Base-by-base conservation (phyloP, 2,888 invertebrate genomes). In the Aspidiotus rigidus region DNA sequence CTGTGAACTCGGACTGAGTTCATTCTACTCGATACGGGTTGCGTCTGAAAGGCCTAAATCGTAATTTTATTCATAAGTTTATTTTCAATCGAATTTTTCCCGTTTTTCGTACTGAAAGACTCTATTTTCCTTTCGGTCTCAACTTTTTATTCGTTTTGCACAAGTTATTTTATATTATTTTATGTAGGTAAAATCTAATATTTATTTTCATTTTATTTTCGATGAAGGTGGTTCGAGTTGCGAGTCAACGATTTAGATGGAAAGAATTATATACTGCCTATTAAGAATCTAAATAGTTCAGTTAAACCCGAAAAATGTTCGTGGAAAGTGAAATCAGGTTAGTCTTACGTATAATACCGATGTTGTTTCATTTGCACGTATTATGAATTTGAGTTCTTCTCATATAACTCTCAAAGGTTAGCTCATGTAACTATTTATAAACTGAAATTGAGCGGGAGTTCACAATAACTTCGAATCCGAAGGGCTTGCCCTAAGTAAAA, bases 301-400 rank as follows among this genome's bases (percentile, higher is more conserved):
- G 90, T 96, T 57, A 82, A 86, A 76, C 80, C 86, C 15, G 83
- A 80, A 15, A 85, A 86, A 67, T 88, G 90, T 75, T 85, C 86
- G 76, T 85, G 86, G 79, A 94, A 93, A 80, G 84, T 90, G 41
- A 91, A 90, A 77, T 85, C 85, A 74, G 86, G 86, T 82, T 79
- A 78, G 77, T 76, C 3, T 41, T 5, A 13, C 53, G 49, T n/a
- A 28, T 28, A 28, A 5, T 28, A 28, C 28, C 28, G 28, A 28
- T 28, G 28, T 5, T 28, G 1, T n/a, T n/a, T n/a, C n/a, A n/a
- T n/a, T n/a, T n/a, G n/a, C n/a, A n/a, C n/a, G n/a, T n/a, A n/a
- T n/a, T n/a, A n/a, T 28, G 28, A 28, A 28, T 28, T 28, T 28
- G 28, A 28, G 1, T 28, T 28, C 28, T 28, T 28, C 5, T 28